A percentile compares a stretch with the other conserved stretches of the same genome.
Evolutionary conservation across 2,888 invertebrate species (phyloP).

Genomic region (Pyrgus malvae): DNA sequence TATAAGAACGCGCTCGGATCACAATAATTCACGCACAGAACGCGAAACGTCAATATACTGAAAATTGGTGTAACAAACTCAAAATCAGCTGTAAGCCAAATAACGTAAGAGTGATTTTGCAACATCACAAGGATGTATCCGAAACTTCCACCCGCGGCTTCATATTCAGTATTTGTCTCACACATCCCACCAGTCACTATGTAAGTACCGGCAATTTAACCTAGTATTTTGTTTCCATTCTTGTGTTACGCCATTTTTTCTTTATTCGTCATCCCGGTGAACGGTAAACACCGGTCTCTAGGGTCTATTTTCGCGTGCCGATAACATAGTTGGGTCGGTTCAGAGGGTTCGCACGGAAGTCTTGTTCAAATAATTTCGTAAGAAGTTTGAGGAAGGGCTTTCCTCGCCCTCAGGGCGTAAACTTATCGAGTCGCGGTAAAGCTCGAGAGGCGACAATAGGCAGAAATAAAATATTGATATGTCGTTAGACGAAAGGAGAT

Average conservation of each 20-base stretch:
- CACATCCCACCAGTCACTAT: conserved; percentile 50
- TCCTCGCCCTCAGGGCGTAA: conserved; percentile 57
- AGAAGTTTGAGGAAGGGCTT: conserved; percentile 70
- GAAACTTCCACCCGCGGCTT: conserved; percentile 42
- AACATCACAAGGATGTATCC: conserved; percentile 22
- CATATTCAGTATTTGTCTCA: conserved; percentile 55
- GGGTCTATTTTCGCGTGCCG: conserved; percentile 48
- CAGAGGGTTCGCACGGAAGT: conserved; percentile 39
- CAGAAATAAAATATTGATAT: conserved; percentile 25
- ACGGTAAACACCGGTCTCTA: conserved; percentile 28
- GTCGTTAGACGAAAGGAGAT: conserved; percentile 8
- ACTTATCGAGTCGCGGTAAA: conserved; percentile 61
- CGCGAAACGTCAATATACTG: not conserved
- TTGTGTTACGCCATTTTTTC: conserved; percentile 33
- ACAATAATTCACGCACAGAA: not conserved
- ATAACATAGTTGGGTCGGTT: conserved; percentile 34
- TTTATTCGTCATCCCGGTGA: conserved; percentile 30
- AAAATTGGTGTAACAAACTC: not conserved
- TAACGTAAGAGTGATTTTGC: not conserved
- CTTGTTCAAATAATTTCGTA: conserved; percentile 75
- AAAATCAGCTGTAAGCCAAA: not conserved
- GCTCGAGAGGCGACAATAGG: conserved; percentile 43
- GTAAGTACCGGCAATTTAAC: conserved; percentile 57
- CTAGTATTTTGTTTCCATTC: conserved; percentile 51
- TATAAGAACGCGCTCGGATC: not conserved